A percentile compares a stretch with the other conserved stretches of the same genome.
Conservation (phyloP, 2,113 vertebrate genomes). For the Myotis yumanensis region DNA sequence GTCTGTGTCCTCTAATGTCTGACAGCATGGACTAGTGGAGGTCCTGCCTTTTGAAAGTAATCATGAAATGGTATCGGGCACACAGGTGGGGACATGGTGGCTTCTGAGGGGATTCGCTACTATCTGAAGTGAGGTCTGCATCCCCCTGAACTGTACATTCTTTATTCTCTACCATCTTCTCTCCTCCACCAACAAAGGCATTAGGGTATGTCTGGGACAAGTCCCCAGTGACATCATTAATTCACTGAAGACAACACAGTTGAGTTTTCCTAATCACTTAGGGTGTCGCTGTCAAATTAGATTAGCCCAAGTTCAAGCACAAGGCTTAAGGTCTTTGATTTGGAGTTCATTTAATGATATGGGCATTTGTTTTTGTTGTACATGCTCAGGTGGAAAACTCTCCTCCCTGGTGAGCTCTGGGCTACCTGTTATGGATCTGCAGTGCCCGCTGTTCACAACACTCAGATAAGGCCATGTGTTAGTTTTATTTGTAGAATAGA, state of each 20-base stretch:
- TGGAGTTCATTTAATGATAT: constrained; percentile 61
- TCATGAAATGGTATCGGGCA: neutral
- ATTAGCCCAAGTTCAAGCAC: constrained; percentile 64
- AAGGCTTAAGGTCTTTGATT: constrained; percentile 52
- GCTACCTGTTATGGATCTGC: constrained; percentile 33
- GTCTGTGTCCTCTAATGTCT: neutral
- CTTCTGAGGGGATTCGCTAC: neutral
- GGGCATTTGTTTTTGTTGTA: constrained; percentile 51
- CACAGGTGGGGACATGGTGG: neutral
- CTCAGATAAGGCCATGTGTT: constrained; percentile 30
- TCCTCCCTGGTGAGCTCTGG: constrained; percentile 45
- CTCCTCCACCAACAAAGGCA: neutral
- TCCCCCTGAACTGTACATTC: neutral
- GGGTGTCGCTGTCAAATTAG: constrained; percentile 71
- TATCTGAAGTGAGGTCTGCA: neutral
- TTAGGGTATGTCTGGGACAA: neutral
- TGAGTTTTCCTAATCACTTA: constrained; percentile 68
- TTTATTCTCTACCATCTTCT: constrained; percentile 42
- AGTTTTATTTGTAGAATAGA: constrained; percentile 63
- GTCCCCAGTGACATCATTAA: constrained; percentile 8
- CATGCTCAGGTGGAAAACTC: constrained; percentile 47
- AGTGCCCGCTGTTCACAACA: constrained; percentile 38
- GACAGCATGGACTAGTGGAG: neutral
- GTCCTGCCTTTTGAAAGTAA: neutral
- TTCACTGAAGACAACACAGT: constrained; percentile 42